These are phyloP conservation scores for Megaceryle alcyon DNA, from an alignment of 2,797 vertebrate species.

Conservation along the genomic window DNA sequence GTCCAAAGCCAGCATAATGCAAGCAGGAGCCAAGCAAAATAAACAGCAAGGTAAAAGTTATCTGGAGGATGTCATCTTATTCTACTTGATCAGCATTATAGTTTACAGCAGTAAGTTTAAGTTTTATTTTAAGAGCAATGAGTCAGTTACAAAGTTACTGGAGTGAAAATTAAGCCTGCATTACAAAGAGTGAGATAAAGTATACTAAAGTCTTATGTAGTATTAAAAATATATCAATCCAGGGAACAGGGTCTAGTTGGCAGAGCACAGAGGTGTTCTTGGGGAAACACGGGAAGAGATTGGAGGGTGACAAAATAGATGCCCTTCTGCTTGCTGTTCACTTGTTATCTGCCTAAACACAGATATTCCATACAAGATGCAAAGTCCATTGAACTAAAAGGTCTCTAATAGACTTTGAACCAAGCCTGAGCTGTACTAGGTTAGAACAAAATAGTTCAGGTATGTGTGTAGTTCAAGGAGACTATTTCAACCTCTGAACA, in stretches of 20 bases:
- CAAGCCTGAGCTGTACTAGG: not conserved
- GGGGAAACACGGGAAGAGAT: not conserved
- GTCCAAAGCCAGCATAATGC: not conserved
- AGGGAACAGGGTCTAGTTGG: not conserved
- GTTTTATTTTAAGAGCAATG: not conserved
- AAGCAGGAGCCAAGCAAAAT: not conserved
- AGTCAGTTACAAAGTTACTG: not conserved
- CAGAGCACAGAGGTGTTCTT: not conserved
- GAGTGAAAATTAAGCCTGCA: not conserved
- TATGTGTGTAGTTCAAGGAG: not conserved
- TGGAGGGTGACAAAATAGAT: not conserved
- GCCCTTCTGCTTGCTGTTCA: not conserved
- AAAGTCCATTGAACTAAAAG: slow-evolving; percentile 19
- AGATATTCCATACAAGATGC: not conserved
- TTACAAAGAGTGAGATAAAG: not conserved
- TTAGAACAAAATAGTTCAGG: not conserved
- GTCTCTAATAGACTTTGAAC: not conserved
- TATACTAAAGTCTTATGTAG: not conserved
- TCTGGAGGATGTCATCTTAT: not conserved
- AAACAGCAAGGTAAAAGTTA: not conserved
- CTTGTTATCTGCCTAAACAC: not conserved
- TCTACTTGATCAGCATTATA: not conserved
- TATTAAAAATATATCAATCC: not conserved
- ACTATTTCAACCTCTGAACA: not conserved
- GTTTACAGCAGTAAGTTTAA: not conserved